Evolutionary conservation across 2,888 invertebrate species (phyloP), one percentile per base, ranked within the genome.

Genomic region (Encarsia formosa): DNA sequence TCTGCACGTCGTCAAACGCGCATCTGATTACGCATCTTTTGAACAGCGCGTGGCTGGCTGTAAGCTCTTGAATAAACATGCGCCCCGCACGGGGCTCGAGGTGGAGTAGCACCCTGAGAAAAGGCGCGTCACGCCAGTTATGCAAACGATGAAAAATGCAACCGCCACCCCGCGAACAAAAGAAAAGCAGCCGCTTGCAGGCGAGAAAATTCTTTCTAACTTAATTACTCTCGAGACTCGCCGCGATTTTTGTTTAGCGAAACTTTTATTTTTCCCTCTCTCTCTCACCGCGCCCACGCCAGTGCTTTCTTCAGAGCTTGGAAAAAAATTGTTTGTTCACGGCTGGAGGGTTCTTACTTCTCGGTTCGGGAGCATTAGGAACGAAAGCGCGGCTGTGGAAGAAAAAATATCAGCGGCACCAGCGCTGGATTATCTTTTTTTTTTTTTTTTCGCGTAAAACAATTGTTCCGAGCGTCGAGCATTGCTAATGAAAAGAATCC

Each of bases 11-110:
- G n/a, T n/a, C n/a, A n/a, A n/a, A n/a, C n/a, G n/a, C n/a, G n/a
- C n/a, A n/a, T n/a, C n/a, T n/a, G n/a, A n/a, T n/a, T n/a, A n/a
- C n/a, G n/a, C n/a, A n/a, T n/a, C n/a, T n/a, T n/a, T n/a, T n/a
- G n/a, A n/a, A n/a, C n/a, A n/a, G n/a, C n/a, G n/a, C n/a, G n/a
- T n/a, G n/a, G n/a, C n/a, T n/a, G n/a, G n/a, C n/a, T 13, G 67
- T 69, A 68, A 65, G 57, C 67, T 71, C 68, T 67, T 73, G 71
- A 70, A 72, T 72, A 71, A 72, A 72, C 72, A 70, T 70, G 68
- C 65, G 63, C 61, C 59, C 62, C 50, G 42, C 32, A 4, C 34
- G 61, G 57, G 58, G 63, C 59, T 62, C 58, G 54, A 60, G 22
- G 41, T 47, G 19, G n/a, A 39, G 31, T 52, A 38, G 41, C 29